Percentiles rank a stretch among this genome's conserved stretches.
Conservation (phyloP, 2,797 vertebrate species). For the Anniella stebbinsi region DNA sequence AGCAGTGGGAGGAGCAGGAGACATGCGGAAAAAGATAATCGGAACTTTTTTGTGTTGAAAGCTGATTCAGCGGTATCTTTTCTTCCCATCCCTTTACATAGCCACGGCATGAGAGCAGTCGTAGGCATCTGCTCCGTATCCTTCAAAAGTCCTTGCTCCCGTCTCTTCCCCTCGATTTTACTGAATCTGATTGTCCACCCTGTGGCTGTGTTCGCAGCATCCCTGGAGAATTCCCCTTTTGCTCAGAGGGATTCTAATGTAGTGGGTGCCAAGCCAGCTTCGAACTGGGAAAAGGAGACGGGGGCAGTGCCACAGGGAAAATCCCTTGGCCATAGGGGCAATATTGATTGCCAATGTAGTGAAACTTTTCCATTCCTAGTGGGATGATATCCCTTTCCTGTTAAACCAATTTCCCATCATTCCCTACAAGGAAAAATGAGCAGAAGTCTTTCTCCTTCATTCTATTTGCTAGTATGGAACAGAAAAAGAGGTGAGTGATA, state of each 20-base stretch:
- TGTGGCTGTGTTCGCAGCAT: not conserved
- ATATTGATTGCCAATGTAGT: not conserved
- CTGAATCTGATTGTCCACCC: not conserved
- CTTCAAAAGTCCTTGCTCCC: conserved; percentile 33
- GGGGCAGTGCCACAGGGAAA: no score
- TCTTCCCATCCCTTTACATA: conserved; percentile 24
- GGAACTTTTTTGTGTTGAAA: conserved; percentile 5
- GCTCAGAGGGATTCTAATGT: not conserved
- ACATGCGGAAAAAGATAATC: conserved; percentile 9
- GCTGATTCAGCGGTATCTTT: conserved; percentile 40
- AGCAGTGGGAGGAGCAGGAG: not conserved
- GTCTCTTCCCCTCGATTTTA: not conserved
- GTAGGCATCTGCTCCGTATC: conserved; percentile 7
- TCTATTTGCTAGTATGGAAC: not conserved
- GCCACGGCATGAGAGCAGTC: not conserved
- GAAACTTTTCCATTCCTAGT: not conserved
- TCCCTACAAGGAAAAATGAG: not conserved
- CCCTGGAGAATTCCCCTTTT: not conserved
- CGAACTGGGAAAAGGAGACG: not conserved
- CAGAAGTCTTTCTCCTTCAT: not conserved
- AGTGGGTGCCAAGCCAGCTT: not conserved
- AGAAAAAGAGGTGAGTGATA: not conserved
- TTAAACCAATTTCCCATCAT: not conserved
- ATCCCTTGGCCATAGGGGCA: no score
- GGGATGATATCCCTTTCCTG: no score